phyloP scores from a whole-genome alignment of 2,888 invertebrate species.

The Cheilosia soror region DNA sequence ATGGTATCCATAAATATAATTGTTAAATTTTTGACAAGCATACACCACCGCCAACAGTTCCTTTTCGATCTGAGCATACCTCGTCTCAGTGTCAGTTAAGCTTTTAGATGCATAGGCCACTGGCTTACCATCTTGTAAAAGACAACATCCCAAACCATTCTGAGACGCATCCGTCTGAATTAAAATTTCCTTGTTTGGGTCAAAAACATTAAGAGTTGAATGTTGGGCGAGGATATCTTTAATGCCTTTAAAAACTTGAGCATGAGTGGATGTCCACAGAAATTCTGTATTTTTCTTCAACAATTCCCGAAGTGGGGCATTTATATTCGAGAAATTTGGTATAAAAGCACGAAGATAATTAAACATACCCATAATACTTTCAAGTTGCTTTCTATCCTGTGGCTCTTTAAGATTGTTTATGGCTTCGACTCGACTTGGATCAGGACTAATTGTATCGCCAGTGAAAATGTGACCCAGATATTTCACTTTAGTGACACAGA shows the following conservation, averaged over 20 bases:
- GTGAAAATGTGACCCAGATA: no score
- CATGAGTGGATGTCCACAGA: slow-evolving; percentile 7
- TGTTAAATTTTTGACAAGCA: slow-evolving; percentile 14
- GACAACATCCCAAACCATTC: slow-evolving; percentile 35
- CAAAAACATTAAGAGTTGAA: slow-evolving; percentile 26
- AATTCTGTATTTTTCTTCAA: slow-evolving; percentile 17
- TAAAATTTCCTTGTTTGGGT: slow-evolving; percentile 23
- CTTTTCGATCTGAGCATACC: slow-evolving; percentile 30
- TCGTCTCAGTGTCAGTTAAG: slow-evolving; percentile 30
- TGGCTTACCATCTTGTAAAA: slow-evolving; percentile 13
- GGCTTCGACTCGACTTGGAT: slow-evolving; percentile 60
- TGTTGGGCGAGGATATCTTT: slow-evolving; percentile 19
- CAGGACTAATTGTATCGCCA: slow-evolving; percentile 67
- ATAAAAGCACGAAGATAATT: slow-evolving; percentile 74
- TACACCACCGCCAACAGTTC: no score
- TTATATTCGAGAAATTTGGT: slow-evolving; percentile 57
- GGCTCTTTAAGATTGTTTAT: slow-evolving; percentile 47
- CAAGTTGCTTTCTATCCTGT: slow-evolving; percentile 37
- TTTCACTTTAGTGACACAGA: slow-evolving; percentile 72
- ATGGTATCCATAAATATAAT: slow-evolving; percentile 36
- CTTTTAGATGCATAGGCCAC: slow-evolving; percentile 40
- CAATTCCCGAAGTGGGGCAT: not conserved
- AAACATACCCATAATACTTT: slow-evolving; percentile 51
- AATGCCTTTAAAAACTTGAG: slow-evolving; percentile 6
- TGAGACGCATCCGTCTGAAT: slow-evolving; percentile 32